Percentiles rank a stretch among this genome's conserved stretches.
phyloP scores from a whole-genome alignment of 1,140 invertebrate species.

The Charaxes varanes region DNA sequence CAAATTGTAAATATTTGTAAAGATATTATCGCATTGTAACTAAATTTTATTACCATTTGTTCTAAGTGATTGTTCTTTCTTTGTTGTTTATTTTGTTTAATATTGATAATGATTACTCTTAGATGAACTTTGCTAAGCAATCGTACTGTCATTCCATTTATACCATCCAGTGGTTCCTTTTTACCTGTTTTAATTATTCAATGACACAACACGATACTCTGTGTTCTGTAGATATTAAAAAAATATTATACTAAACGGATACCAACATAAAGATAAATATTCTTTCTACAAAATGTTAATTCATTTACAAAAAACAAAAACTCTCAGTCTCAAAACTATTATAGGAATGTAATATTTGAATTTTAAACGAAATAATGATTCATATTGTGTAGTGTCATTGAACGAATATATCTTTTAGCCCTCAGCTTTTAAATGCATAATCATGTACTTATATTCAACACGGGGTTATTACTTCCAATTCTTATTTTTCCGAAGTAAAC shows the following conservation, averaged over 20 bases:
- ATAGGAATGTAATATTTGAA: too few species aligned
- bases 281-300: too few species aligned
- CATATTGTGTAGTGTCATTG: too few species aligned
- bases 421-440: too few species aligned
- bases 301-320: too few species aligned
- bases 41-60: constrained; percentile 72
- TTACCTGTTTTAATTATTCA: constrained; percentile 3
- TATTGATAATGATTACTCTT: constrained; percentile 51
- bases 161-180: constrained; percentile 27
- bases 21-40: constrained; percentile 68
- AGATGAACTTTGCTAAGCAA: constrained; percentile 37
- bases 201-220: constrained; percentile 15
- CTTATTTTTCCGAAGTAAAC: too few species aligned
- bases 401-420: too few species aligned
- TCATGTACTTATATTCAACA: too few species aligned
- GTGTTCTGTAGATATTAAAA: not conserved
- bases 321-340: too few species aligned
- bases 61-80: constrained; percentile 68
- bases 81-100: constrained; percentile 71
- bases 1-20: constrained; percentile 72
- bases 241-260: not conserved
- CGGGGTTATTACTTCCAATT: too few species aligned
- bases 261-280: too few species aligned
- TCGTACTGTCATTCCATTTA: constrained; percentile 39
- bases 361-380: too few species aligned